phyloP scores from a whole-genome alignment of 2,888 invertebrate species.

The Catocala nupta region DNA sequence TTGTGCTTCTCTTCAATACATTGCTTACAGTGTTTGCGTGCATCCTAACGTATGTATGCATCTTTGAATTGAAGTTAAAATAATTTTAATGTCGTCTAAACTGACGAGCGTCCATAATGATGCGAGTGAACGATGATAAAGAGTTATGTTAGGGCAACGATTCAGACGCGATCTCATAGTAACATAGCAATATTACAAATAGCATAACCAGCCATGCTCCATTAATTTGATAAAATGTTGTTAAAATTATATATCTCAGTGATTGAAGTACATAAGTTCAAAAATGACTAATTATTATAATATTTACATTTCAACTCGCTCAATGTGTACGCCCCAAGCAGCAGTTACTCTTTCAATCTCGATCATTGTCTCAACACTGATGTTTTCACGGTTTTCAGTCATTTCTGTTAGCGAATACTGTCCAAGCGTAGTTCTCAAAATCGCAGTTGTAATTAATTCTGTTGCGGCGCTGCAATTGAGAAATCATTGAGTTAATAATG shows the following conservation, averaged over 20 bases:
- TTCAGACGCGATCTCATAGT: too few species aligned
- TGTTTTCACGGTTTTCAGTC: conserved; percentile 87
- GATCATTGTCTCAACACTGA: conserved; percentile 84
- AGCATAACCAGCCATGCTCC: neutral
- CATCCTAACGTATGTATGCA: too few species aligned
- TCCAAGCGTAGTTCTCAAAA: conserved; percentile 88
- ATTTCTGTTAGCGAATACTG: conserved; percentile 89
- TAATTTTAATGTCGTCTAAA: too few species aligned
- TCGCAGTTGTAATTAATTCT: conserved; percentile 77
- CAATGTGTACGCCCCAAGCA: conserved; percentile 87
- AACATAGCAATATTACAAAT: too few species aligned
- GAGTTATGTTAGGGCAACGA: too few species aligned
- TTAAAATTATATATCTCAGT: neutral
- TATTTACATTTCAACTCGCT: conserved; percentile 88
- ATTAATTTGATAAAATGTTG: neutral
- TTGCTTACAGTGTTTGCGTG: too few species aligned
- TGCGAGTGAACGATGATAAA: too few species aligned
- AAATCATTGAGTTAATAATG: neutral
- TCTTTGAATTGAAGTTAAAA: too few species aligned
- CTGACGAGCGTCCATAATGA: too few species aligned
- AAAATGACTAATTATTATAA: neutral
- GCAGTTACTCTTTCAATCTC: conserved; percentile 82
- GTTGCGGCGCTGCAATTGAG: conserved; percentile 66
- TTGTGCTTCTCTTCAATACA: too few species aligned
- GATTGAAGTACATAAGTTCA: neutral